Base-by-base conservation (phyloP, 2,888 invertebrate species). In the Nematopogon swammerdamellus region DNA sequence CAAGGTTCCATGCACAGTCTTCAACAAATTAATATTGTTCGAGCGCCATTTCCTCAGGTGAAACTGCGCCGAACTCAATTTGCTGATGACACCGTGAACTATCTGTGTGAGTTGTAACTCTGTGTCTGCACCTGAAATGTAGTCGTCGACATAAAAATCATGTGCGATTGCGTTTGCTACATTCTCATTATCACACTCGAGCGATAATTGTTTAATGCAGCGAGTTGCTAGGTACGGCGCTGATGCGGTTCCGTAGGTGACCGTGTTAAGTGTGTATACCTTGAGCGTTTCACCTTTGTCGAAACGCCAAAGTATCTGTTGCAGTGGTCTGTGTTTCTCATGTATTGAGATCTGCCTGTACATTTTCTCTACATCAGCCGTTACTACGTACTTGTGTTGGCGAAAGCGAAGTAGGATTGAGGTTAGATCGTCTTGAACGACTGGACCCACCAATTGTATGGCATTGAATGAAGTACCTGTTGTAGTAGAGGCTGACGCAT, bases 331-430 rank as follows among this genome's bases (percentile, higher is more conserved):
- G 25, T 55, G 55, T 10, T 17, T 14, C 18, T 43, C 44, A n/a
- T 55, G 43, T 1, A 56, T 16, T 25, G 1, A 18, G 4, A 8
- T 55, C 53, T 56, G 54, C 0, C 57, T 51, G 17, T 56, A 60
- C 56, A 58, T 57, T 54, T 59, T 58, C 18, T 59, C 57, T 0
- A 58, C 51, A 42, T 58, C 59, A 0, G 53, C 58, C 2, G 56
- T 54, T 1, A 60, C 29, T 10, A 59, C 46, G 18, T 53, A 60
- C 56, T n/a, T n/a, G n/a, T n/a, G n/a, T n/a, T n/a, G n/a, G n/a
- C n/a, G n/a, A n/a, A n/a, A n/a, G n/a, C n/a, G 53, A 2, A 57
- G 20, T 18, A 57, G 50, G 17, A 57, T 58, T 20, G 51, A 51
- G 45, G 58, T 57, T 5, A 59, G 51, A 3, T 57, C 51, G 43